Percentiles rank a stretch among this genome's conserved stretches.
Conservation (phyloP, 2,797 vertebrate genomes). For the Tadarida brasiliensis region DNA sequence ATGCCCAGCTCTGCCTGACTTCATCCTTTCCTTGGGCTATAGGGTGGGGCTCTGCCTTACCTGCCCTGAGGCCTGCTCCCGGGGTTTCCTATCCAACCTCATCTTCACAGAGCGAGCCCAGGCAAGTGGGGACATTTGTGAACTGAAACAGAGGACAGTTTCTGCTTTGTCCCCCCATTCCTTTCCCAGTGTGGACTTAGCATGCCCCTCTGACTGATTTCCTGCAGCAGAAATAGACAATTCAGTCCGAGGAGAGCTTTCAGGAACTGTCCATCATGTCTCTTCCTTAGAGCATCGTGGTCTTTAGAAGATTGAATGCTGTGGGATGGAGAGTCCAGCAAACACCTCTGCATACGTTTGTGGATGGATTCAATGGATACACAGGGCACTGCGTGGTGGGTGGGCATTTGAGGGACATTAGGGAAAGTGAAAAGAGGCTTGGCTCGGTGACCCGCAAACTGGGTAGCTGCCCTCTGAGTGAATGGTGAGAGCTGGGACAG, state of each 20-base stretch:
- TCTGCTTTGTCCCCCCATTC: neutral
- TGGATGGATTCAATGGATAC: neutral
- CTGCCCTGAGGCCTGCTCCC: neutral
- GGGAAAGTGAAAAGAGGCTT: neutral
- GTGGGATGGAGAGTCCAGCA: neutral
- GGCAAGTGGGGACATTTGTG: neutral
- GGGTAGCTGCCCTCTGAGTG: neutral
- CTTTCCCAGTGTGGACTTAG: constrained; percentile 16
- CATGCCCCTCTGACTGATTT: neutral
- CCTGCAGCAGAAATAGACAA: neutral
- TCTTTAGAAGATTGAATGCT: constrained; percentile 32
- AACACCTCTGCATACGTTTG: neutral
- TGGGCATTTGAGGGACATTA: neutral
- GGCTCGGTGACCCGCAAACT: neutral
- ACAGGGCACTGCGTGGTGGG: neutral
- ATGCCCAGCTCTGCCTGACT: neutral
- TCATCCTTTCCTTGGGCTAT: neutral
- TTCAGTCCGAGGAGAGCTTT: neutral
- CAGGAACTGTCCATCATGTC: neutral
- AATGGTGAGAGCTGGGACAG: neutral
- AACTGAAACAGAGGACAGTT: neutral
- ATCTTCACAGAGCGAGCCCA: neutral
- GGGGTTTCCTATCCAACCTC: neutral
- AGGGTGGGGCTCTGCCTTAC: neutral
- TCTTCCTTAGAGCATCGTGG: neutral